These are phyloP conservation scores for Merodon equestris DNA, from an alignment of 2,888 invertebrate species.

Conservation along the genomic window DNA sequence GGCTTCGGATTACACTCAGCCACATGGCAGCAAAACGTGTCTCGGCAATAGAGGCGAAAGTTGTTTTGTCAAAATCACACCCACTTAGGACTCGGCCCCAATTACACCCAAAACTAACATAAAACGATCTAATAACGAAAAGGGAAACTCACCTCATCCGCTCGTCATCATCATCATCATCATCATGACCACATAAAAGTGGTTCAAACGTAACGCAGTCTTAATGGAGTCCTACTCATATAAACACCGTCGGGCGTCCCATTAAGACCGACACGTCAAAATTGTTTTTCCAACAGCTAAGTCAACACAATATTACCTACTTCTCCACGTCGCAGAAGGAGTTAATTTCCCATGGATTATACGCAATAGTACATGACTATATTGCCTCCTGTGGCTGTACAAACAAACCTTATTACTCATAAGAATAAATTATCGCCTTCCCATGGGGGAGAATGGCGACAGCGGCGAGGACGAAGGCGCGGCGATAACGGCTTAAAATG, in stretches of 20 bases:
- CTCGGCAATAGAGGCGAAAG: too few species aligned
- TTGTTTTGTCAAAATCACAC: too few species aligned
- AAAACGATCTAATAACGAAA: conserved; percentile 40
- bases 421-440: conserved; percentile 60
- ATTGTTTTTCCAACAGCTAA: conserved; percentile 40
- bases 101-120: conserved; percentile 41
- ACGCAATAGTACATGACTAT: conserved; percentile 34
- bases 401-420: conserved; percentile 46
- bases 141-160: conserved; percentile 25
- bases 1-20: conserved; percentile 26
- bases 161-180: conserved; percentile 11
- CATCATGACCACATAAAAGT: background rate
- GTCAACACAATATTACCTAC: conserved; percentile 38
- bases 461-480: background rate
- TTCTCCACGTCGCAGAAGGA: conserved; percentile 25
- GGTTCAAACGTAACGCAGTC: background rate
- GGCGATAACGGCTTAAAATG: conserved; percentile 25
- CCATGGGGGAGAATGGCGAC: background rate
- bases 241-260: conserved; percentile 55
- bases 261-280: conserved; percentile 39
- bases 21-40: conserved; percentile 11
- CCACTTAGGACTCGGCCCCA: background rate
- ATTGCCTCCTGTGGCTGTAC: conserved; percentile 29
- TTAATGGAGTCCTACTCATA: conserved; percentile 58
- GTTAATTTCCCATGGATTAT: conserved; percentile 61